phyloP scores from a whole-genome alignment of 2,888 invertebrate genomes.

The Thymelicus lineola region DNA sequence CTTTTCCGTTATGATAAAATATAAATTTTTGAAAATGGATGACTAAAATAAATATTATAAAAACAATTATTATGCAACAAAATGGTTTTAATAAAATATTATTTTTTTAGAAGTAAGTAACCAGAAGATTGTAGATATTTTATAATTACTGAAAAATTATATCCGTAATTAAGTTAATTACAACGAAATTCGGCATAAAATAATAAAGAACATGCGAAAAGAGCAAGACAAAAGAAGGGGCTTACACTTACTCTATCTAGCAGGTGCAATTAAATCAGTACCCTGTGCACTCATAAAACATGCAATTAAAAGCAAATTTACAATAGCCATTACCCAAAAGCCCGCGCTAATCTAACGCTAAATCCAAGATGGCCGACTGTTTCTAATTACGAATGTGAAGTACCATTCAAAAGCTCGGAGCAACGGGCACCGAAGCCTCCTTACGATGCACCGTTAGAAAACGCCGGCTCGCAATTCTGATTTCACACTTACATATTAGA shows the following conservation, averaged over 20 bases:
- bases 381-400: conserved; percentile 51
- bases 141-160: no score
- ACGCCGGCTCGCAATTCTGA: conserved; percentile 61
- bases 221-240: background rate
- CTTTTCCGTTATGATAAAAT: no score
- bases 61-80: no score
- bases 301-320: conserved; percentile 23
- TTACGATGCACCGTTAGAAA: conserved; percentile 72
- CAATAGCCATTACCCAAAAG: conserved; percentile 41
- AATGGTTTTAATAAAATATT: no score
- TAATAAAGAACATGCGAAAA: background rate
- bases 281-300: background rate
- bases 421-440: conserved; percentile 48
- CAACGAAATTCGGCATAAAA: no score
- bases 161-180: no score
- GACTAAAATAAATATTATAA: no score
- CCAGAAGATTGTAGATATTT: no score
- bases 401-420: conserved; percentile 48
- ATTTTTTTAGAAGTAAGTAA: no score
- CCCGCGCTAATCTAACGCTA: conserved; percentile 15
- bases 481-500: conserved; percentile 75
- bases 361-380: conserved; percentile 41
- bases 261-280: background rate
- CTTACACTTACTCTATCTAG: background rate
- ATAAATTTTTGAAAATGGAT: no score